Evolutionary conservation across 2,113 vertebrate species (phyloP), one percentile per base, ranked within the genome.

Genomic region (Cryptotis parvus): DNA sequence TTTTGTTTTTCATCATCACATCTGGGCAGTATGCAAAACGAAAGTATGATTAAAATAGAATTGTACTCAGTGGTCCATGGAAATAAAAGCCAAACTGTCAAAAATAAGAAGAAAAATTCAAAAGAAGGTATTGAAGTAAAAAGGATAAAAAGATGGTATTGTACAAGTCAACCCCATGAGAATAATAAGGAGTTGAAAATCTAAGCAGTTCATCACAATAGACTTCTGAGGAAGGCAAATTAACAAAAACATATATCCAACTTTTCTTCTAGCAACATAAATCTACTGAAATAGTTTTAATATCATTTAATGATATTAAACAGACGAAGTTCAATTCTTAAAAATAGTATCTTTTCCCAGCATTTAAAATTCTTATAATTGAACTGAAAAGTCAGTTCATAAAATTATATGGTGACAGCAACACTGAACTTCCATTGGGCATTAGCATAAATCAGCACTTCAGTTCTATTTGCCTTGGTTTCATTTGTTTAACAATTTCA

Each of bases 1-100:
- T 68, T 77, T 63, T 91, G 5, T 68, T 91, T 89, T 90, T 81
- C 22, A 29, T 92, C 18, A 78, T 65, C 55, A 43, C 29, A 85
- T 91, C 41, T 86, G 66, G 41, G 18, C 6, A 41, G 15, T 65
- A 29, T 58, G 58, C 63, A 88, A 78, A 89, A 61, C 80, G 2
- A 8, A 92, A 85, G 33, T 20, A 58, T 72, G 18, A 65, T 85
- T 78, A 49, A 92, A 92, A 78, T 89, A 91, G 27, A 86, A 78
- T 74, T 66, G 35, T 82, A 29, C 22, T 31, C 7, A 52, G 12
- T 75, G 31, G n/a, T 45, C 31, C 18, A 72, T 63, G 91, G 35
- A 83, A 16, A 92, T 58, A 70, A 24, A 88, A 85, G 18, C 6
- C 22, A 68, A 22, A 65, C 43, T 70, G 55, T 89, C 33, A 92